Conservation (phyloP, 2,797 vertebrate species). For the Girardinus metallicus region DNA sequence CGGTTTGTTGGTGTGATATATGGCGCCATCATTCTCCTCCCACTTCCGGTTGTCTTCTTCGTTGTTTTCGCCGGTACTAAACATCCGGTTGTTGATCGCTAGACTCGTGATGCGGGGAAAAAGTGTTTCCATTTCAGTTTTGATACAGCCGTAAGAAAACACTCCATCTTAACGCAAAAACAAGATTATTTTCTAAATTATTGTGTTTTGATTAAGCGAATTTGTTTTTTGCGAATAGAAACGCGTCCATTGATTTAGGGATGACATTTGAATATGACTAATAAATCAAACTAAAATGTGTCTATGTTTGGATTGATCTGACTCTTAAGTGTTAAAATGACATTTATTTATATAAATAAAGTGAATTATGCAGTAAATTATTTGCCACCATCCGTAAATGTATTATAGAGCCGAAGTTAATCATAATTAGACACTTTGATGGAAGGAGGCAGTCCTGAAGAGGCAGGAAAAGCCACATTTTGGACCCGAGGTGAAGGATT, state of each 20-base stretch:
- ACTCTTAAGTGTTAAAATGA: neutral
- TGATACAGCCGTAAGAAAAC: no score
- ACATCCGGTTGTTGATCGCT: no score
- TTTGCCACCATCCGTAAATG: neutral
- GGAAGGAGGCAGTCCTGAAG: conserved; percentile 20
- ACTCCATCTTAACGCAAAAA: no score
- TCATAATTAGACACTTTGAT: neutral
- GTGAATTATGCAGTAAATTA: neutral
- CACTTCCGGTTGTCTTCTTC: no score
- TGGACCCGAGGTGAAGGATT: conserved; percentile 3
- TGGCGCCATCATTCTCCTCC: no score
- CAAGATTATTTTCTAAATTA: no score
- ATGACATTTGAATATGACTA: neutral
- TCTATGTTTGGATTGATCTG: neutral
- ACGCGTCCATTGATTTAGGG: neutral
- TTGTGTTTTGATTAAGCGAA: no score
- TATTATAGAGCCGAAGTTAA: neutral
- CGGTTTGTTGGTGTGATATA: no score
- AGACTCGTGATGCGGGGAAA: no score
- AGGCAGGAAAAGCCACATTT: conserved; percentile 16
- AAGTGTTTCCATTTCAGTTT: no score
- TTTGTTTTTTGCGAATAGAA: neutral
- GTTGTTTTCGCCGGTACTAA: no score
- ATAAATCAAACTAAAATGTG: neutral
- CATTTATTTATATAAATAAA: neutral